Evolutionary conservation across 2,113 vertebrate species (phyloP).

Genomic region (Tenebrosternarchus preto): DNA sequence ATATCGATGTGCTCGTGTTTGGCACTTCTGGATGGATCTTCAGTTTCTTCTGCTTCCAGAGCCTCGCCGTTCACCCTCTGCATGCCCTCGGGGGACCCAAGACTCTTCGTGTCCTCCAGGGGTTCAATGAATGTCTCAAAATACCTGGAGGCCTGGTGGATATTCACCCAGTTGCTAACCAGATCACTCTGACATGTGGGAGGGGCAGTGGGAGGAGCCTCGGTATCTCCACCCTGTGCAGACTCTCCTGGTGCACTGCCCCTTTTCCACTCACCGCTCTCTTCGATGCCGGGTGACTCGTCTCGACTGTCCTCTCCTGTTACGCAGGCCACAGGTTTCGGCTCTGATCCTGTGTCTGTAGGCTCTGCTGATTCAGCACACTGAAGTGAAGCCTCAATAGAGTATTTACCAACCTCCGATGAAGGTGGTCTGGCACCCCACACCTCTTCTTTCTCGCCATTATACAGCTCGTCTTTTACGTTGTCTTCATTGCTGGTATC

Average conservation of each 20-base stretch:
- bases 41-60: conserved; percentile 16
- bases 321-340: neutral
- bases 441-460: neutral
- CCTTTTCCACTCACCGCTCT: conserved; percentile 40
- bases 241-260: conserved; percentile 11
- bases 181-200: conserved; percentile 63
- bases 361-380: conserved; percentile 12
- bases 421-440: neutral
- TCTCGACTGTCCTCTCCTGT: neutral
- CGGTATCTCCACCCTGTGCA: conserved; percentile 6
- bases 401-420: neutral
- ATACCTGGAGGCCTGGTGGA: conserved; percentile 67
- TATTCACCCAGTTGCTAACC: conserved; percentile 71
- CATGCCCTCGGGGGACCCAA: conserved; percentile 1
- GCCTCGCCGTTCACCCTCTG: neutral
- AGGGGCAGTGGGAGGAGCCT: neutral
- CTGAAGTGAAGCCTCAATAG: neutral
- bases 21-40: conserved; percentile 12
- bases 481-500: conserved; percentile 15
- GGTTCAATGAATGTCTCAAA: conserved; percentile 75
- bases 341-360: conserved; percentile 35
- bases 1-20: conserved; percentile 3
- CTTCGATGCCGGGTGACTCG: neutral
- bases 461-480: neutral
- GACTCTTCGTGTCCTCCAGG: conserved; percentile 64